Evolutionary conservation across 2,888 invertebrate species (phyloP).

Genomic region (Auanema sp.): DNA sequence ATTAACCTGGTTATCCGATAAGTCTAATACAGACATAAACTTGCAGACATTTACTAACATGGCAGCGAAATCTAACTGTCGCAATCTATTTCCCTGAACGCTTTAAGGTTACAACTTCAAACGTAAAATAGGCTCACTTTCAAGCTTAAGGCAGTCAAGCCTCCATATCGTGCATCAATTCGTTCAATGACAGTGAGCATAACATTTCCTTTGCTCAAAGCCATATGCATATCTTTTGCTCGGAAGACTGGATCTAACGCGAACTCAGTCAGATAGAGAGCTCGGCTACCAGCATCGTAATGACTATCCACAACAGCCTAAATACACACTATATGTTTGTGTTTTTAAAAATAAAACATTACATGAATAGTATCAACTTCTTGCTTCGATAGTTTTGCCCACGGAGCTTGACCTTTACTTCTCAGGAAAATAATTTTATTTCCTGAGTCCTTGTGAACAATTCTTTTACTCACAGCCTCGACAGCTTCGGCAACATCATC

Average conservation of each 20-base stretch:
- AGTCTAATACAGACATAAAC: constrained; percentile 51
- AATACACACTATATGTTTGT: constrained; percentile 19
- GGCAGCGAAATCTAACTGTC: constrained; percentile 46
- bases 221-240: constrained; percentile 32
- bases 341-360: background rate
- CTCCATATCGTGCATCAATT: constrained; percentile 48
- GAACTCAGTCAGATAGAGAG: constrained; percentile 56
- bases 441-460: constrained; percentile 38
- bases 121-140: constrained; percentile 30
- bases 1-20: constrained; percentile 55
- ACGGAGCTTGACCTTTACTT: constrained; percentile 30
- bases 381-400: constrained; percentile 24
- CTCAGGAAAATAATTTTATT: constrained; percentile 34
- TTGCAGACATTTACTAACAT: constrained; percentile 50
- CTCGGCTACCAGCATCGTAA: constrained; percentile 39
- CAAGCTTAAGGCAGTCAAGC: constrained; percentile 47
- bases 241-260: constrained; percentile 42
- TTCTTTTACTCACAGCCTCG: constrained; percentile 39
- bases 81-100: constrained; percentile 51
- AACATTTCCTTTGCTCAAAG: constrained; percentile 54
- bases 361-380: constrained; percentile 40
- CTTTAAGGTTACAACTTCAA: constrained; percentile 2
- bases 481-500: constrained; percentile 46
- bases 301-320: constrained; percentile 50
- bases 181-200: constrained; percentile 53